Base-by-base conservation (phyloP, 2,113 vertebrate genomes). In the Psettodes erumei region DNA sequence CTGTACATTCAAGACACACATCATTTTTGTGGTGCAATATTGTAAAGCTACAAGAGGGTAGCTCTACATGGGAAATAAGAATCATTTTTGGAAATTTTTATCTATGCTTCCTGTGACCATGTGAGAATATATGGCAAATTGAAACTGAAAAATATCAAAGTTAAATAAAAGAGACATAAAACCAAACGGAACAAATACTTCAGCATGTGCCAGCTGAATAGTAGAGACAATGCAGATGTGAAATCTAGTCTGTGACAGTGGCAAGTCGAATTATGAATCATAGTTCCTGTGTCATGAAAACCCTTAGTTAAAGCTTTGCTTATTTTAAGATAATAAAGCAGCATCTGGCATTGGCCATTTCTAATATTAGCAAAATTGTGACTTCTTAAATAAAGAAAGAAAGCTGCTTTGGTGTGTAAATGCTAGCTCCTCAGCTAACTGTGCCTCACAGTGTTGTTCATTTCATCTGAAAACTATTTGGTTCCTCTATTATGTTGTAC, bases 161-260 rank as follows among this genome's bases (percentile, higher is more conserved):
- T 18, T 16, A 37, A 28, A 60, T 6, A 21, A 45, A 30, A 21
- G 4, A 23, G 5, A 54, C 10, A 5, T 13, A 18, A 62, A 64
- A 25, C 1, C 3, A 33, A 54, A 19, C 60, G n/a, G 21, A 18
- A 30, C 2, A 77, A 63, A 25, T 15, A 32, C 40, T 37, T 64
- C n/a, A 37, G 42, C 16, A 8, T n/a, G 19, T 38, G 28, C 42
- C 18, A 47, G 5, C 19, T 35, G 54, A 2, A n/a, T 9, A 48
- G 28, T 61, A 66, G 32, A 40, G 18, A 21, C 16, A 47, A 59
- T 33, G 43, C 54, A 51, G 54, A 70, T 47, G 51, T 69, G 64
- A 75, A n/a, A 69, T 27, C 21, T 15, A 21, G 19, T 63, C 42
- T 10, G 19, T 28, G 0, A 38, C 35, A 13, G 18, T 0, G 53